phyloP scores from a whole-genome alignment of 1,140 invertebrate species.

The Cherax quadricarinatus region DNA sequence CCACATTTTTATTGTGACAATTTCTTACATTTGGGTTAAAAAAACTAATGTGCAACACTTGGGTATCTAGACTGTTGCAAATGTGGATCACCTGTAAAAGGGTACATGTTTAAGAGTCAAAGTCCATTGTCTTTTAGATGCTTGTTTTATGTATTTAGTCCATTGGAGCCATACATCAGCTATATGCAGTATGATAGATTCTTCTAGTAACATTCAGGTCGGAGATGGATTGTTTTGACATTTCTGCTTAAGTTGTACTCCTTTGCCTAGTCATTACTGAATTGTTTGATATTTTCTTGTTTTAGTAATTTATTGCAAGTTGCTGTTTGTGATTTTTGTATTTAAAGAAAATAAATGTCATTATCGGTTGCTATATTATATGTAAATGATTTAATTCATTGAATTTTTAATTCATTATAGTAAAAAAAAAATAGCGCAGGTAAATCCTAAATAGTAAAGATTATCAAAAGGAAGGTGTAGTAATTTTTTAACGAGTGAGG shows the following conservation, averaged over 20 bases:
- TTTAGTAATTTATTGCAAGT: not conserved
- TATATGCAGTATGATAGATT: not conserved
- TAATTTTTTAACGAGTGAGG: too few relatives aligned
- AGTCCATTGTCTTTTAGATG: not conserved
- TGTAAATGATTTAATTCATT: too few relatives aligned
- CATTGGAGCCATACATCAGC: not conserved
- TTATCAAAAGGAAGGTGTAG: too few relatives aligned
- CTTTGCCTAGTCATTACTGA: conserved; percentile 7
- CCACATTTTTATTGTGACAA: not conserved
- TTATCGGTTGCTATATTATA: too few relatives aligned
- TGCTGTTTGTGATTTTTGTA: too few relatives aligned
- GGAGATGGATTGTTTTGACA: not conserved
- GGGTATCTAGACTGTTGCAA: not conserved
- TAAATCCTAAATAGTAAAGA: too few relatives aligned
- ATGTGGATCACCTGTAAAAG: not conserved
- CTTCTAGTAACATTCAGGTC: not conserved
- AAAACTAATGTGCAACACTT: too few relatives aligned
- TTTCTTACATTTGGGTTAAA: too few relatives aligned
- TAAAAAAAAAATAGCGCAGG: not conserved
- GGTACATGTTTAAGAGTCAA: not conserved
- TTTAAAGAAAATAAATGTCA: too few relatives aligned
- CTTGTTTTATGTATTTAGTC: not conserved
- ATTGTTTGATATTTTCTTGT: not conserved
- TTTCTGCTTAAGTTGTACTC: not conserved
- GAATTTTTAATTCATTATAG: not conserved